Evolutionary conservation across 2,113 vertebrate species (phyloP).

Genomic region (Madoqua kirkii): DNA sequence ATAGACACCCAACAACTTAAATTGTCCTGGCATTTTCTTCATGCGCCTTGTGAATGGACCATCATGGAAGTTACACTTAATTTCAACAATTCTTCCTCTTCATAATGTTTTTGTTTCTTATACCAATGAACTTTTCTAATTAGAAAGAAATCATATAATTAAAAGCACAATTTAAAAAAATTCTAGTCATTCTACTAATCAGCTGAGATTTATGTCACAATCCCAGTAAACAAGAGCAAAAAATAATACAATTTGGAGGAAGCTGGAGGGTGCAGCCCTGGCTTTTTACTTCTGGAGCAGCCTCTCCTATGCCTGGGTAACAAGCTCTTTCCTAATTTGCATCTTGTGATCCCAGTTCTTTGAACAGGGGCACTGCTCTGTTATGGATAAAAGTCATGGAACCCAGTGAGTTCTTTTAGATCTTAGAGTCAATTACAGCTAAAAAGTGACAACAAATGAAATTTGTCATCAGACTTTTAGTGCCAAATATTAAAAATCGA

Average conservation of each 20-base stretch:
- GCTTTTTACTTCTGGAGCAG: background rate
- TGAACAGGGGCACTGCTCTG: background rate
- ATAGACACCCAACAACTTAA: background rate
- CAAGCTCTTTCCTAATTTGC: background rate
- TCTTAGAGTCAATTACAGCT: constrained; percentile 26
- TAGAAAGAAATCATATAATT: background rate
- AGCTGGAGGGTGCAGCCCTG: background rate
- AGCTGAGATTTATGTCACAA: background rate
- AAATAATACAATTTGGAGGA: background rate
- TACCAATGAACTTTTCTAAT: background rate
- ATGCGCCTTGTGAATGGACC: background rate
- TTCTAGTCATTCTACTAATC: background rate
- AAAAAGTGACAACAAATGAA: constrained; percentile 40
- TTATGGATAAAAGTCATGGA: background rate
- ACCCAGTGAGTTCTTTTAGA: constrained; percentile 17
- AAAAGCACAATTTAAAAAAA: background rate
- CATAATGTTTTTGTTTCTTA: background rate
- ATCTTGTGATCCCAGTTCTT: constrained; percentile 5
- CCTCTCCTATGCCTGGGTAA: accelerated
- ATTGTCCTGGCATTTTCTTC: background rate
- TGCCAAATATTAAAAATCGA: constrained; percentile 50
- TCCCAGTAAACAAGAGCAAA: background rate
- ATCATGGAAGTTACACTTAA: background rate
- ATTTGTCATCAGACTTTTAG: constrained; percentile 30
- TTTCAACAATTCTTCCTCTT: background rate